phyloP scores from a whole-genome alignment of 2,113 vertebrate genomes.

The Sciurus niger region DNA sequence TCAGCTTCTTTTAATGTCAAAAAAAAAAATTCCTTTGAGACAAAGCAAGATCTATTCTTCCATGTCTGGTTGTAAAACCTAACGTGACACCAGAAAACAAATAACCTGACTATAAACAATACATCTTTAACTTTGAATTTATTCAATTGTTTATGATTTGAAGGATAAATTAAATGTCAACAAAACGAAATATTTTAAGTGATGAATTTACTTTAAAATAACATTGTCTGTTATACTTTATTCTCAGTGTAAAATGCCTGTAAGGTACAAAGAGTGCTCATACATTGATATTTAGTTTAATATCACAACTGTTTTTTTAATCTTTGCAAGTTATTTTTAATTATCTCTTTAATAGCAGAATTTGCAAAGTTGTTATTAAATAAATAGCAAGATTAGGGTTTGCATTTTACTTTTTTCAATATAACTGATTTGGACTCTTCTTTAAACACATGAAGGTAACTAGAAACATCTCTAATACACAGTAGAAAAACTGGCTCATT shows the following conservation, averaged over 20 bases:
- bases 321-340: background rate
- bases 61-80: background rate
- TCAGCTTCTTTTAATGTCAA: slow-evolving; percentile 72
- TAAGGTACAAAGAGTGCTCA: background rate
- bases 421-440: background rate
- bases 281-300: background rate
- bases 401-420: background rate
- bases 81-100: slow-evolving; percentile 61
- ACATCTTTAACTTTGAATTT: background rate
- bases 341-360: background rate
- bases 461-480: background rate
- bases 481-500: background rate
- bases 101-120: slow-evolving; percentile 43
- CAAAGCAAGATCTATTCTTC: slow-evolving; percentile 68
- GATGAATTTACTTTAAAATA: slow-evolving; percentile 19
- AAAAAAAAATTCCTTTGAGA: slow-evolving; percentile 73
- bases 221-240: background rate
- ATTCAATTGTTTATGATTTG: background rate
- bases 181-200: background rate
- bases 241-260: background rate
- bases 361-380: background rate
- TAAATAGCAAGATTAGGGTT: background rate
- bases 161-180: background rate
- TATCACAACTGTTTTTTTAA: background rate
- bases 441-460: background rate